A percentile compares a stretch with the other conserved stretches of the same genome.
Conservation (phyloP, 92 coral and sea anemone species). For the Phenganax subtilis region DNA sequence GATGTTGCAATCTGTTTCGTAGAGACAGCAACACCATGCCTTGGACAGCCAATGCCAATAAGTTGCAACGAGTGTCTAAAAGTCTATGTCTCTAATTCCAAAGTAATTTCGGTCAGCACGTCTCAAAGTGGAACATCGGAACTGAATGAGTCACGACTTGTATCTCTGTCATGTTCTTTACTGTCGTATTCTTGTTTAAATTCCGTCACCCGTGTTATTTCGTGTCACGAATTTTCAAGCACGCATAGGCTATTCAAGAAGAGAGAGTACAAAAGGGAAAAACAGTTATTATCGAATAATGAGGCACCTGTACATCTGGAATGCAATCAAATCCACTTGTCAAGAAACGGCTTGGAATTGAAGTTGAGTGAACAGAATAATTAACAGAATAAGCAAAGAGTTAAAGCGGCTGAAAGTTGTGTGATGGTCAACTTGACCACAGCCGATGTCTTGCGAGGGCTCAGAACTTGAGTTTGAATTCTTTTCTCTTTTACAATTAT, state of each 20-base stretch:
- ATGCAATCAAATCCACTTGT: conserved; percentile 11
- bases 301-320: neutral
- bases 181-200: neutral
- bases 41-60: neutral
- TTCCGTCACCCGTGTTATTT: neutral
- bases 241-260: neutral
- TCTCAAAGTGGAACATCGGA: neutral
- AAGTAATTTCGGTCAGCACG: neutral
- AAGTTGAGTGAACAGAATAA: neutral
- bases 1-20: conserved; percentile 5
- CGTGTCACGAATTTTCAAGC: neutral
- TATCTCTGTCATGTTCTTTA: conserved; percentile 14
- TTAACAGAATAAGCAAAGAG: neutral
- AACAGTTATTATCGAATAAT: neutral
- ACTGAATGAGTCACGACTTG: neutral
- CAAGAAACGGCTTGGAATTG: conserved; percentile 21
- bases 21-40: conserved; percentile 19
- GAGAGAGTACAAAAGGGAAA: neutral
- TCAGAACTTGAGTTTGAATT: neutral
- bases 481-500: conserved; percentile 1
- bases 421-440: neutral
- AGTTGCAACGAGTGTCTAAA: neutral
- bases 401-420: neutral
- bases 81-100: neutral
- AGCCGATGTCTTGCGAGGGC: no score